Evolutionary conservation across 1,140 invertebrate genomes (phyloP).

Genomic region (Drosophila dunni): DNA sequence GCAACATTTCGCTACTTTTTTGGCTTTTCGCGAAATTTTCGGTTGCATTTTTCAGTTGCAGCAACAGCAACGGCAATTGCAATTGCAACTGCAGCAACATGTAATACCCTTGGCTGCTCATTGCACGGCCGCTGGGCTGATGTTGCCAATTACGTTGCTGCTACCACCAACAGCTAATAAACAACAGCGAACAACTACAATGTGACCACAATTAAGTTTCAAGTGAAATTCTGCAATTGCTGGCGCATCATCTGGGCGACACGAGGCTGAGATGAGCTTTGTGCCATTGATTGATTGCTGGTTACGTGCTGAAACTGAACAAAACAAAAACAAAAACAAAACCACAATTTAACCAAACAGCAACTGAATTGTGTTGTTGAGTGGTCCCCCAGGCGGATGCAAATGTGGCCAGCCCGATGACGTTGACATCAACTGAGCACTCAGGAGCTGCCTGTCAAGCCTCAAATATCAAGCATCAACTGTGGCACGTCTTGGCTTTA

Average conservation of each 20-base stretch:
- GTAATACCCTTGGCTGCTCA: conserved; percentile 71
- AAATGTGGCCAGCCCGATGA: conserved; percentile 53
- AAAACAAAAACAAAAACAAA: conserved; percentile 26
- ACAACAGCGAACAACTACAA: conserved; percentile 32
- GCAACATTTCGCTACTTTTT: conserved; percentile 74
- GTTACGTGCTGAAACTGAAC: conserved; percentile 71
- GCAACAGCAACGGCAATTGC: conserved; percentile 32
- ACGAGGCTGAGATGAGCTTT: conserved; percentile 57
- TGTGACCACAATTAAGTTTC: conserved; percentile 69
- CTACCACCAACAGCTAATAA: conserved; percentile 21
- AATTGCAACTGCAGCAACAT: conserved; percentile 48
- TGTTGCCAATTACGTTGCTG: conserved; percentile 71
- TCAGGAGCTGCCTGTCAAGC: conserved; percentile 67
- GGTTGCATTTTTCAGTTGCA: conserved; percentile 40
- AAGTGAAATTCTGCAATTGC: conserved; percentile 81
- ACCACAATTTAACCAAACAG: conserved; percentile 16
- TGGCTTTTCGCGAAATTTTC: conserved; percentile 53
- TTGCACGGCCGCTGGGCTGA: conserved; percentile 45
- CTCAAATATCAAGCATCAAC: conserved; percentile 41
- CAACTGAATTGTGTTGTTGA: conserved; percentile 24
- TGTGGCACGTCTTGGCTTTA: conserved; percentile 34
- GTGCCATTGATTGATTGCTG: conserved; percentile 76
- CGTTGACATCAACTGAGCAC: conserved; percentile 33
- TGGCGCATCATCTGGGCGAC: conserved; percentile 70
- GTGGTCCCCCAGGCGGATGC: conserved; percentile 66